Percentiles rank a stretch among this genome's conserved stretches.
Evolutionary conservation across 1,140 invertebrate species (phyloP).

Genomic region (Myzus persicae): DNA sequence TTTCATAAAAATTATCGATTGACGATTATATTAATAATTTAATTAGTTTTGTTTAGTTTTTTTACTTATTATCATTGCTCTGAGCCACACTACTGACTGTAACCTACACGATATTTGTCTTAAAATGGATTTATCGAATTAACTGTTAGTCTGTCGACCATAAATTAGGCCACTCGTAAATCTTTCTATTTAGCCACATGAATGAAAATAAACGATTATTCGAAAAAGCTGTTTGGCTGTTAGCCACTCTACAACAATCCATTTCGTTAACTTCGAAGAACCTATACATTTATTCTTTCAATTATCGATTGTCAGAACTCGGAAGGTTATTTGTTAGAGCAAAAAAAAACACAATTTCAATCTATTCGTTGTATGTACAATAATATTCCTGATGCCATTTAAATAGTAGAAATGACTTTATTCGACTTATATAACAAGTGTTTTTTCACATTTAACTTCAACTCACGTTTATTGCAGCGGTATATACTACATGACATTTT

Average conservation of each 20-base stretch:
- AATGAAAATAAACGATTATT: conserved; percentile 46
- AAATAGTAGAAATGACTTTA: not conserved
- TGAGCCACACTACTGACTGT: not conserved
- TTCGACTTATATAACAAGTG: not conserved
- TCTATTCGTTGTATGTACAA: not conserved
- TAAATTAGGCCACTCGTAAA: conserved; percentile 54
- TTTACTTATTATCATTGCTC: not conserved
- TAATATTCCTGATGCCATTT: not conserved
- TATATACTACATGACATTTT: not conserved
- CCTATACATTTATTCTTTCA: conserved; percentile 8
- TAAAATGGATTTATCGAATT: conserved; percentile 30
- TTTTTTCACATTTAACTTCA: not conserved
- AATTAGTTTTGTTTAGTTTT: not conserved
- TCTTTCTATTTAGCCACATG: conserved; percentile 41
- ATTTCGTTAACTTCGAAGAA: not conserved
- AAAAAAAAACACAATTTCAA: not conserved
- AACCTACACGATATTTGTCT: not conserved
- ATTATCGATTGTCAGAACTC: not conserved
- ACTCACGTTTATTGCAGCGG: not conserved
- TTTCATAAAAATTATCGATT: not conserved
- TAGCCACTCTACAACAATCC: conserved; percentile 36
- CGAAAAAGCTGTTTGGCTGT: conserved; percentile 50
- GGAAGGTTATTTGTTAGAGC: not conserved
- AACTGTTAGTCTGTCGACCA: not conserved
- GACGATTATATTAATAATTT: no score